Percentiles rank a stretch among this genome's conserved stretches.
These are phyloP conservation scores for Diploscapter pachys DNA, from an alignment of 1,140 invertebrate genomes.

Conservation along the genomic window DNA sequence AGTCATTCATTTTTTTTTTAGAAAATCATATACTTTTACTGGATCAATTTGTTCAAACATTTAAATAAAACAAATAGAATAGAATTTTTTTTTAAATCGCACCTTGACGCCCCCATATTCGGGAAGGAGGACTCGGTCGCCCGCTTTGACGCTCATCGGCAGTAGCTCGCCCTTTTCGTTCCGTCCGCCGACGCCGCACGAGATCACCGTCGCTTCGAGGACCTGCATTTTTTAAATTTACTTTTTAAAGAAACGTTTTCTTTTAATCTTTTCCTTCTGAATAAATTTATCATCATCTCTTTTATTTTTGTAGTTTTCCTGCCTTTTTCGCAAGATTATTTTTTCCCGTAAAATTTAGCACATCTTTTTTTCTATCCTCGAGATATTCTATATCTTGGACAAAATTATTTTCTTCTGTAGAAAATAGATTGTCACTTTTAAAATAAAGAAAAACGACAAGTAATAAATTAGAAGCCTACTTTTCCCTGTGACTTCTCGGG, in stretches of 20 bases:
- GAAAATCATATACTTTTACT: no score
- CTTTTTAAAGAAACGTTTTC: background rate
- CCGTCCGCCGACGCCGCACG: constrained; percentile 63
- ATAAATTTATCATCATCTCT: background rate
- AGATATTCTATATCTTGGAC: no score
- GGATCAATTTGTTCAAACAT: background rate
- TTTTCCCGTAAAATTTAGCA: no score
- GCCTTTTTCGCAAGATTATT: no score
- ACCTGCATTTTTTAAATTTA: constrained; percentile 62
- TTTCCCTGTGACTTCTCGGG: constrained; percentile 93
- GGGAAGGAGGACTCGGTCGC: constrained; percentile 87
- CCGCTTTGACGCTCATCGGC: constrained; percentile 78
- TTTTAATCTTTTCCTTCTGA: background rate
- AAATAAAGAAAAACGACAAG: background rate
- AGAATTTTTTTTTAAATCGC: background rate
- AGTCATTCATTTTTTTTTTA: no score
- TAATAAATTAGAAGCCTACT: constrained; percentile 36
- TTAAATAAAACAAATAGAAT: background rate
- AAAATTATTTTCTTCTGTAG: no score
- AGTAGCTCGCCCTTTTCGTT: constrained; percentile 69
- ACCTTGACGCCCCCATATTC: constrained; percentile 96
- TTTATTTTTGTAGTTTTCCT: no score
- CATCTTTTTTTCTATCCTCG: no score
- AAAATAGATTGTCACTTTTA: background rate
- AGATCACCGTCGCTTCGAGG: constrained; percentile 85